A percentile compares a stretch with the other conserved stretches of the same genome.
Conservation (phyloP, 2,113 vertebrate genomes). For the Pao palembangensis region DNA sequence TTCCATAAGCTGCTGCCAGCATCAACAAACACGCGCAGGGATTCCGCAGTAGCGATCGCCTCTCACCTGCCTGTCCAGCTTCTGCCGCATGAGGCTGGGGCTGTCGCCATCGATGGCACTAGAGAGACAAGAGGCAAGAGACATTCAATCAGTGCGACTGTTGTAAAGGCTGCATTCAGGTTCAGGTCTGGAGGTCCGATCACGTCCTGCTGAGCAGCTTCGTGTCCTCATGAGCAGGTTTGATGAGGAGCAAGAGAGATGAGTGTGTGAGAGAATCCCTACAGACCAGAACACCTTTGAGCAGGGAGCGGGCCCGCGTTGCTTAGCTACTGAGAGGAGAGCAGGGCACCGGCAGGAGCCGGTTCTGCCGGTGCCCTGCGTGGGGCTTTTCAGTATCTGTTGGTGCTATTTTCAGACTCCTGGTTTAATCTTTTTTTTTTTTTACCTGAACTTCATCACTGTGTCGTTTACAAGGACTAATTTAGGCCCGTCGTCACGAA, state of each 20-base stretch:
- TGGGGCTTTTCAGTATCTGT: too few relatives aligned
- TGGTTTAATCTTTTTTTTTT: conserved; percentile 1
- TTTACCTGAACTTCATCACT: not conserved
- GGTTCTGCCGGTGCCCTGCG: not conserved
- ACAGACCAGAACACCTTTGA: conserved; percentile 31
- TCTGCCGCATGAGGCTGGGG: conserved; percentile 84
- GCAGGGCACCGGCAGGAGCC: conserved; percentile 44
- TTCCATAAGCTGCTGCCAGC: too few relatives aligned
- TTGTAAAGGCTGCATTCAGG: too few relatives aligned
- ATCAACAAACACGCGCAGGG: too few relatives aligned
- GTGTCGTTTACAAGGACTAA: too few relatives aligned
- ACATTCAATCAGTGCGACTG: too few relatives aligned
- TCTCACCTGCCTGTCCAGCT: conserved; percentile 91
- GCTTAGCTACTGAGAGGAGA: conserved; percentile 51
- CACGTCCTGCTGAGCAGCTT: too few relatives aligned
- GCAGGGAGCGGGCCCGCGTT: conserved; percentile 34
- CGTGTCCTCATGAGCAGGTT: too few relatives aligned
- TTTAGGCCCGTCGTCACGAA: too few relatives aligned
- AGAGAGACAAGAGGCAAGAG: conserved; percentile 9
- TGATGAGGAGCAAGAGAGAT: not conserved
- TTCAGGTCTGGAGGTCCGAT: too few relatives aligned
- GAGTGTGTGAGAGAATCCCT: conserved; percentile 6
- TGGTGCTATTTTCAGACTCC: too few relatives aligned
- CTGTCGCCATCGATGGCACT: conserved; percentile 86
- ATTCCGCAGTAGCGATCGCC: not conserved